These are phyloP conservation scores for Platorchestia sp. DNA, from an alignment of 1,140 invertebrate genomes.

Conservation along the genomic window DNA sequence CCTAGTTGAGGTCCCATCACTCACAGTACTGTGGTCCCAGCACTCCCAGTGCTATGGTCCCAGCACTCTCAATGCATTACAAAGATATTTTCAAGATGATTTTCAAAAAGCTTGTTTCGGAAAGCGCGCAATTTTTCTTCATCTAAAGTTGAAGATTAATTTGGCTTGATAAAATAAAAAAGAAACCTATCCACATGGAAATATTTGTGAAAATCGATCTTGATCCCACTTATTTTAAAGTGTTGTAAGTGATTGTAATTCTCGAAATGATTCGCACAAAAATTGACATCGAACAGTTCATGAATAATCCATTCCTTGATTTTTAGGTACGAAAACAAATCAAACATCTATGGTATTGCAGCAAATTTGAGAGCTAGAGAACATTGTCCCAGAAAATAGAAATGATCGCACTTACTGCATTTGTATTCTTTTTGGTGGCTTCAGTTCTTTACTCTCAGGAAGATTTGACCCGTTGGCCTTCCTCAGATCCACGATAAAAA, in stretches of 20 bases:
- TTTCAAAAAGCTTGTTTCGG: too few species aligned
- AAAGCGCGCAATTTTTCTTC: too few species aligned
- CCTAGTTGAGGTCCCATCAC: too few species aligned
- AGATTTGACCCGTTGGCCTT: conserved; percentile 52
- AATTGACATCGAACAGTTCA: background rate
- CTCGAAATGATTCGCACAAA: background rate
- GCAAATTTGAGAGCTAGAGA: background rate
- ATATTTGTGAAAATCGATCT: too few species aligned
- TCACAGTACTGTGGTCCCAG: too few species aligned
- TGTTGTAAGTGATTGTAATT: background rate
- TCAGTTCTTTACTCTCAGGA: conserved; percentile 67
- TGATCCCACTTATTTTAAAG: background rate
- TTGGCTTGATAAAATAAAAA: too few species aligned
- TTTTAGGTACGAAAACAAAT: background rate
- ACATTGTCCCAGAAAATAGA: background rate
- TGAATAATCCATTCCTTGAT: background rate
- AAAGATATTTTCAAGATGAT: too few species aligned
- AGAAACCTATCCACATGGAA: too few species aligned
- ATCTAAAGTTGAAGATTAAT: too few species aligned
- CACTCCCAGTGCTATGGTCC: too few species aligned
- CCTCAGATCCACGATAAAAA: conserved; percentile 31
- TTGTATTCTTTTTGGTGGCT: conserved; percentile 69
- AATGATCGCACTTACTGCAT: conserved; percentile 68
- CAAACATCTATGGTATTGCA: too few species aligned
- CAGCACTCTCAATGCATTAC: too few species aligned